Percentiles rank a stretch among this genome's conserved stretches.
Evolutionary conservation across 2,113 vertebrate species (phyloP).

Genomic region (Typhlomys cinereus): DNA sequence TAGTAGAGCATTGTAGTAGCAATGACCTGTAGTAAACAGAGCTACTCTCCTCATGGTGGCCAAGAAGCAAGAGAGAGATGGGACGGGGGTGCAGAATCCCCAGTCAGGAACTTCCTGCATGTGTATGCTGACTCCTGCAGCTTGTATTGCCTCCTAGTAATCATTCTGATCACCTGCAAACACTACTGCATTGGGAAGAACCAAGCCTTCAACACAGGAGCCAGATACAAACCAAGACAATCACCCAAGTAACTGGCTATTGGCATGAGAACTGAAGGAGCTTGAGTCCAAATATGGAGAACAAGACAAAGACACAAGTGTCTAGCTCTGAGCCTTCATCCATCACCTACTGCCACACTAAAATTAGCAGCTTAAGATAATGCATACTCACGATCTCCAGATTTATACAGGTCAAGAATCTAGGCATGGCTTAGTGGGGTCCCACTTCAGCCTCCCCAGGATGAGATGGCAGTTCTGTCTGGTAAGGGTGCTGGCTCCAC

Average conservation of each 20-base stretch:
- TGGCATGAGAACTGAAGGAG: not conserved
- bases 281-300: not conserved
- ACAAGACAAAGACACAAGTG: not conserved
- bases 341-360: not conserved
- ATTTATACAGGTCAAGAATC: not conserved
- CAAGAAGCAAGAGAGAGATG: not conserved
- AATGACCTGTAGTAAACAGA: not conserved
- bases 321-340: not conserved
- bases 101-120: not conserved
- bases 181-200: not conserved
- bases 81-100: too few relatives aligned
- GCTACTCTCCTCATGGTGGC: not conserved
- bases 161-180: not conserved
- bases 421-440: not conserved
- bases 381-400: not conserved
- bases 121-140: not conserved
- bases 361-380: not conserved
- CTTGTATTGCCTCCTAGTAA: too few relatives aligned
- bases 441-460: not conserved
- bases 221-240: not conserved
- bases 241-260: not conserved
- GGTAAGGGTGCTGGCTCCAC: not conserved
- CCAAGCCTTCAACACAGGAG: not conserved
- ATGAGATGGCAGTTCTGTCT: not conserved
- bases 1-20: rapidly evolving